phyloP scores from a whole-genome alignment of 1,140 invertebrate species.

The Matsumurasca onukii region DNA sequence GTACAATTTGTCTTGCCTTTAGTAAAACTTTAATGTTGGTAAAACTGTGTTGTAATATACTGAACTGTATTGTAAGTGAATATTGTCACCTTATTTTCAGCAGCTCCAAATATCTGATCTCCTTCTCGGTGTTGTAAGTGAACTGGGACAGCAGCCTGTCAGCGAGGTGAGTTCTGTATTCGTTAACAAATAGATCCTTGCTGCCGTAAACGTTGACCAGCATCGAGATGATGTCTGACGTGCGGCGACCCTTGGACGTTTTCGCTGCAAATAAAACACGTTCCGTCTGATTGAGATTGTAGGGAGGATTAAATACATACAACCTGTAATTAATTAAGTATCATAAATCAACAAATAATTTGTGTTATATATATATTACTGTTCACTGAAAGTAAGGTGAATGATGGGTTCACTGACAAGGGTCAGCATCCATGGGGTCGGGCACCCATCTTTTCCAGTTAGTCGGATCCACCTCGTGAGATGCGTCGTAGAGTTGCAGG shows the following conservation, averaged over 20 bases:
- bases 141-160: slow-evolving; percentile 87
- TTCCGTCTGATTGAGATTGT: too few relatives aligned
- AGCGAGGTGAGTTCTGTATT: slow-evolving; percentile 92
- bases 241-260: slow-evolving; percentile 58
- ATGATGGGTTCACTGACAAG: slow-evolving; percentile 58
- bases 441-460: slow-evolving; percentile 92
- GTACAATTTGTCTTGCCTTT: too few relatives aligned
- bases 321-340: too few relatives aligned
- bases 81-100: slow-evolving; percentile 83
- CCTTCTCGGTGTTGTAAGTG: slow-evolving; percentile 87
- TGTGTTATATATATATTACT: too few relatives aligned
- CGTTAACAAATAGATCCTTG: slow-evolving; percentile 97
- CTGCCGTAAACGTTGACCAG: slow-evolving; percentile 98
- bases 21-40: too few relatives aligned
- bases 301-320: too few relatives aligned
- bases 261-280: slow-evolving; percentile 51
- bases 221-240: slow-evolving; percentile 97
- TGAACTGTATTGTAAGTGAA: too few relatives aligned
- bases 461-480: slow-evolving; percentile 62
- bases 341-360: too few relatives aligned
- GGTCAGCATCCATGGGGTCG: slow-evolving; percentile 88
- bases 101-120: slow-evolving; percentile 93
- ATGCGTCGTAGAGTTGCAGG: slow-evolving; percentile 53
- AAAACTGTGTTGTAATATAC: too few relatives aligned
- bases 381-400: too few relatives aligned